Evolutionary conservation across 2,797 vertebrate species (phyloP).

Genomic region (Nannoperca obscura): DNA sequence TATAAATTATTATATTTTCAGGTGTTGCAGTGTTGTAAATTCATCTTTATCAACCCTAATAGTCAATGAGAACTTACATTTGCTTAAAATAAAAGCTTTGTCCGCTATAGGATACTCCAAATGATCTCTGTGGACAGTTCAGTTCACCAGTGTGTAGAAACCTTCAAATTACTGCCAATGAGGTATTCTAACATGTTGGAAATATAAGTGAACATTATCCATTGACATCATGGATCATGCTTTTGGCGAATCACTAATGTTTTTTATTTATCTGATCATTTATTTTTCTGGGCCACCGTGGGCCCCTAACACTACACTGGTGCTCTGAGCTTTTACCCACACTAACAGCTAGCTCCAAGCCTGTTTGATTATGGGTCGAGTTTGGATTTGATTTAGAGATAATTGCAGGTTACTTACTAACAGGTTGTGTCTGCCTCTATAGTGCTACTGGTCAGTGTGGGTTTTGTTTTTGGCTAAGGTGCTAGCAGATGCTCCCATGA

Average conservation of each 20-base stretch:
- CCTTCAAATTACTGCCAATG: not conserved
- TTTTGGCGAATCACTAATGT: not conserved
- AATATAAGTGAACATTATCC: not conserved
- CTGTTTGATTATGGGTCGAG: not conserved
- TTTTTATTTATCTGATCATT: not conserved
- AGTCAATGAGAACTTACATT: not conserved
- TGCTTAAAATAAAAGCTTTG: not conserved
- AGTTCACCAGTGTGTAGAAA: not conserved
- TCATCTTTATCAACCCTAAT: not conserved
- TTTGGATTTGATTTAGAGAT: not conserved
- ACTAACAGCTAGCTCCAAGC: not conserved
- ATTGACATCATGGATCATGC: not conserved
- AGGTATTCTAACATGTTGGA: not conserved
- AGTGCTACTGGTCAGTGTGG: not conserved
- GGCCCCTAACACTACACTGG: not conserved
- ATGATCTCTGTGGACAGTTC: not conserved
- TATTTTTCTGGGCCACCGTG: not conserved
- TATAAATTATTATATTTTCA: not conserved
- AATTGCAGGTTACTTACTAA: not conserved
- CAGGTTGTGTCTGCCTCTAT: not conserved
- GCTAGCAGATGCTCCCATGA: not conserved
- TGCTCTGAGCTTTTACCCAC: not conserved
- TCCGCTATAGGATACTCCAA: not conserved
- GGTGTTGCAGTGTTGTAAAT: not conserved
- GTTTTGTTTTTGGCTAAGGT: not conserved